These are phyloP conservation scores for Drosophila eugracilis DNA, from an alignment of 1,140 invertebrate species.

Conservation along the genomic window DNA sequence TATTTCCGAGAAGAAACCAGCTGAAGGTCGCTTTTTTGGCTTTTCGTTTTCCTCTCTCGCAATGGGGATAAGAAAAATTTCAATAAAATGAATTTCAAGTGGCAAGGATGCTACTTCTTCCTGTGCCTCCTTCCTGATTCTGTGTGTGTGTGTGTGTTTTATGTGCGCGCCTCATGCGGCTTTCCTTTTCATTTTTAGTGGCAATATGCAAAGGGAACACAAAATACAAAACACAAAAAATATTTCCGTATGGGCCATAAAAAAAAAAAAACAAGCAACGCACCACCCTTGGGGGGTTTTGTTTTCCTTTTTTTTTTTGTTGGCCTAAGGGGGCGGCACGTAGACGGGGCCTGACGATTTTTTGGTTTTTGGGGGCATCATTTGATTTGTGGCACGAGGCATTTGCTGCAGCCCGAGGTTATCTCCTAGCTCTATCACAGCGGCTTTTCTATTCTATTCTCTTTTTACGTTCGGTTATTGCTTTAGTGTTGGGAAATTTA, in stretches of 20 bases:
- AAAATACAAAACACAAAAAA: conserved; percentile 54
- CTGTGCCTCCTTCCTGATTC: background rate
- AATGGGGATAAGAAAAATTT: conserved; percentile 71
- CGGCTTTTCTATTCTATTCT: background rate
- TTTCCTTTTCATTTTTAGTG: conserved; percentile 74
- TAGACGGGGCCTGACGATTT: conserved; percentile 12
- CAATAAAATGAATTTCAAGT: conserved; percentile 79
- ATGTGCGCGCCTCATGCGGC: conserved; percentile 62
- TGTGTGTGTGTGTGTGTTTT: conserved; percentile 36
- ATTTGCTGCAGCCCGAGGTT: conserved; percentile 34
- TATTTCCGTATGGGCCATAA: conserved; percentile 76
- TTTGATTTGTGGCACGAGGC: conserved; percentile 47
- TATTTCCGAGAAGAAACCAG: too few species aligned
- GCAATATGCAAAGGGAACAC: conserved; percentile 73
- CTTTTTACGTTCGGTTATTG: background rate
- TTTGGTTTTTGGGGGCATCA: conserved; percentile 34
- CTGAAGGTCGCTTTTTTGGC: conserved; percentile 11
- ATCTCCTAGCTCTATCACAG: conserved; percentile 10
- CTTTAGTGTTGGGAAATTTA: background rate
- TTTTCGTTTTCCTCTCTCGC: conserved; percentile 3
- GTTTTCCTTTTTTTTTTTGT: background rate
- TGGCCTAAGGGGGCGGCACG: background rate
- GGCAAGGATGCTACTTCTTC: conserved; percentile 44
- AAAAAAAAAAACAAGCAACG: conserved; percentile 45
- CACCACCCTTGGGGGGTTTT: background rate